Evolutionary conservation across 2,113 vertebrate species (phyloP).

Genomic region (Tringa solitaria): DNA sequence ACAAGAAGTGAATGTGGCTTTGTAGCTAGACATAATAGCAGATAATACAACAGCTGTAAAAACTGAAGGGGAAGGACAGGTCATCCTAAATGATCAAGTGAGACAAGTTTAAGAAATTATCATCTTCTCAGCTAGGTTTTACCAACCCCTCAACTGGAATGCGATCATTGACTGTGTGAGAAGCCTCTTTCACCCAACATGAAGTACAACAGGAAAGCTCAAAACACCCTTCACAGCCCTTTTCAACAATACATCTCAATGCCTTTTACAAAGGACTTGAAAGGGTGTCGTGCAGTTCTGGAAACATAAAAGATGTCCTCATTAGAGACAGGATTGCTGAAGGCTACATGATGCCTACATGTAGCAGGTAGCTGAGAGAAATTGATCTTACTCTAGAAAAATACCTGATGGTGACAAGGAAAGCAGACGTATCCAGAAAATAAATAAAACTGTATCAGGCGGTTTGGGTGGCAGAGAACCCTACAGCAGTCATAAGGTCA

Average conservation of each 20-base stretch:
- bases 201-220: background rate
- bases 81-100: background rate
- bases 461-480: background rate
- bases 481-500: background rate
- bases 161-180: background rate
- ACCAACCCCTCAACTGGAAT: background rate
- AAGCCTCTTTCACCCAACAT: background rate
- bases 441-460: background rate
- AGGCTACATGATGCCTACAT: background rate
- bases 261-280: background rate
- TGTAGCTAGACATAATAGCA: background rate
- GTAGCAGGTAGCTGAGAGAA: background rate
- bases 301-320: background rate
- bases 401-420: background rate
- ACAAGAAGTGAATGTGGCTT: background rate
- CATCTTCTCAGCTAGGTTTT: background rate
- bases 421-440: background rate
- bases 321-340: background rate
- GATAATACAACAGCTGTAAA: background rate
- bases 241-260: background rate
- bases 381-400: background rate
- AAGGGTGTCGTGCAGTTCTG: background rate
- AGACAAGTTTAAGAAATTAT: background rate
- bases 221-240: background rate
- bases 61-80: background rate